These are phyloP conservation scores for Arctocebus calabarensis DNA, from an alignment of 2,797 vertebrate species.

Conservation along the genomic window DNA sequence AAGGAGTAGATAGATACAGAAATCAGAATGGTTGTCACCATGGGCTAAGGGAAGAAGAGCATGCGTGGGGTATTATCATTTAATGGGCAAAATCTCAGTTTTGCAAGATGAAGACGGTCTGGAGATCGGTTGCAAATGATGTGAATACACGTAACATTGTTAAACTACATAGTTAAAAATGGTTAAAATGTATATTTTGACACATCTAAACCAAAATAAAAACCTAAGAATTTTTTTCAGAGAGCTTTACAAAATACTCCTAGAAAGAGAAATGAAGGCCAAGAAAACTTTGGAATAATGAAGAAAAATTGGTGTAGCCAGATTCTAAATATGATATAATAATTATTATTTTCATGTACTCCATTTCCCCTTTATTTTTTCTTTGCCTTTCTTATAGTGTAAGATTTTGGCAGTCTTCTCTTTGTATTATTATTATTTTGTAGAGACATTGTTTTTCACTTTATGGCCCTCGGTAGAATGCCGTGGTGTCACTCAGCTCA, in stretches of 20 bases:
- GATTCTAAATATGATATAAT: background rate
- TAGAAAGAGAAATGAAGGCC: constrained; percentile 45
- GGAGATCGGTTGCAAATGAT: background rate
- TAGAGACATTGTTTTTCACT: too few relatives aligned
- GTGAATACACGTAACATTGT: background rate
- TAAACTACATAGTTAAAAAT: background rate
- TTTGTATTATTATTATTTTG: background rate
- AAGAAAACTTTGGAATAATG: constrained; percentile 15
- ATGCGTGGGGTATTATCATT: background rate
- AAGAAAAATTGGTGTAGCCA: constrained; percentile 32
- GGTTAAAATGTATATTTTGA: background rate
- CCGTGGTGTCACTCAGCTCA: too few relatives aligned
- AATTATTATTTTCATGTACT: constrained; percentile 29
- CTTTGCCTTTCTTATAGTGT: background rate
- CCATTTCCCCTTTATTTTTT: background rate
- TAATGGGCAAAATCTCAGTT: background rate
- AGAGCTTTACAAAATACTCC: constrained; percentile 1
- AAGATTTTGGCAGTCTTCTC: background rate
- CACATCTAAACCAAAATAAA: constrained; percentile 8
- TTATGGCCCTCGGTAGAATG: too few relatives aligned
- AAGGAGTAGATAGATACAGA: background rate
- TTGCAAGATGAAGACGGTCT: background rate
- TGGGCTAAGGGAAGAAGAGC: too few relatives aligned
- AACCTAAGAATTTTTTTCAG: background rate
- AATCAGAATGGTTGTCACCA: background rate